Base-by-base conservation (phyloP, 2,797 vertebrate genomes). In the Selene dorsalis region DNA sequence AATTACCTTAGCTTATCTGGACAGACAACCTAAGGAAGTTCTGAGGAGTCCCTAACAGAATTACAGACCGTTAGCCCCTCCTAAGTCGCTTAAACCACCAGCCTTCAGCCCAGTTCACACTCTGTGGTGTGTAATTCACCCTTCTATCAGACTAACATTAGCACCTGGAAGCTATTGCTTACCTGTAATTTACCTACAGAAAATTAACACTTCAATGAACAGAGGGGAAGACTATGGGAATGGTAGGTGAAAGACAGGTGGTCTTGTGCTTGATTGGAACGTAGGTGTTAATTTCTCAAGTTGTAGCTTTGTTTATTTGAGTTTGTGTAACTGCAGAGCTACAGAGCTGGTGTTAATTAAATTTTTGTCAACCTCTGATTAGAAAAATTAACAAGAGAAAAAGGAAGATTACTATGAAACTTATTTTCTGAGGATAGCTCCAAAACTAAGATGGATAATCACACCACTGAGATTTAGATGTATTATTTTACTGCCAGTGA, bases 141-240 rank as follows among this genome's bases (percentile, higher is more conserved):
- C 59, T 10, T 75, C 39, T 61, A 45, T 82, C 53, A 73, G 62
- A 57, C 72, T 11, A 67, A 63, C 69, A 69, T 70, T 82, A 73
- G 88, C 90, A 91, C 87, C 88, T 91, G 87, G 79, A 81, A 61
- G 38, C 60, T 61, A 20, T 56, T 60, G 1, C 61, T 84, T 58
- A 63, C 78, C 84, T 91, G 78, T 88, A 80, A 90, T 85, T 83
- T 80, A 69, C 71, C 7, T 13, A 47, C 17, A 74, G 47, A 83
- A 72, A 59, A 84, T 74, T 57, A 79, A 80, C 85, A 80, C 86
- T 63, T 85, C 48, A 75, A 55, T 82, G 55, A 70, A 52, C 11
- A 72, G 45, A 74, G 53, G 24, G 45, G n/a, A 62, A 64, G 6
- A 2, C 13, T 24, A 60, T 63, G 60, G 47, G 43, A 32, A 47